Evolutionary conservation across 2,797 vertebrate genomes (phyloP).

Genomic region (Pitangus sulphuratus): DNA sequence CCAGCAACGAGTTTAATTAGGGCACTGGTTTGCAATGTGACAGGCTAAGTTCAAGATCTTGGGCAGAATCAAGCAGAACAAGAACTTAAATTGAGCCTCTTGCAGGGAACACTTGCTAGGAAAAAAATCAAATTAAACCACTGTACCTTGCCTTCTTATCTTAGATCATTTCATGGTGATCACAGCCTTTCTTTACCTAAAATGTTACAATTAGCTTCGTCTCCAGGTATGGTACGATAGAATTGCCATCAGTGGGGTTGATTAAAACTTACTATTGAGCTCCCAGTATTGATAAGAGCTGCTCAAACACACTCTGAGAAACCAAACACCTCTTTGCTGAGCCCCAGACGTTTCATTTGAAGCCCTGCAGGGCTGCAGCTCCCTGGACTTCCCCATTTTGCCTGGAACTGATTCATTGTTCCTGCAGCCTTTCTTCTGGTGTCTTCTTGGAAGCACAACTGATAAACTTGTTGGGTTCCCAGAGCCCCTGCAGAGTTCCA

Average conservation of each 20-base stretch:
- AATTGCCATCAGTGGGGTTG: background rate
- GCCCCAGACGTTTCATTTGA: background rate
- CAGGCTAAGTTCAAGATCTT: background rate
- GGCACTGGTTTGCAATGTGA: background rate
- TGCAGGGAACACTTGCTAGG: background rate
- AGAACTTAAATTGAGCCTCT: background rate
- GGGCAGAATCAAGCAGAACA: background rate
- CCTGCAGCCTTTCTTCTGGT: background rate
- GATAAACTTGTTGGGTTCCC: background rate
- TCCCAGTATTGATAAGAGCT: background rate
- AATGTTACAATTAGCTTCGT: background rate
- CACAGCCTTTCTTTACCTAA: background rate
- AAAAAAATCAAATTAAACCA: background rate
- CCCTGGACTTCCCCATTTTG: accelerated
- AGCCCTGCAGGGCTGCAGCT: background rate
- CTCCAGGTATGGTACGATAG: background rate
- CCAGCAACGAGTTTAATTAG: background rate
- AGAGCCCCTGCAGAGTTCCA: background rate
- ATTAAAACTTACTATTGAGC: background rate
- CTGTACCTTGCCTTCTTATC: background rate
- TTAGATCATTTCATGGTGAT: background rate
- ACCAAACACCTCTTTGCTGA: background rate
- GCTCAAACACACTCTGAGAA: background rate
- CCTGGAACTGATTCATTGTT: background rate
- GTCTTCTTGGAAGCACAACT: background rate